Evolutionary conservation across 2,888 invertebrate genomes (phyloP).

Genomic region (Caenorhabditis uteleia): DNA sequence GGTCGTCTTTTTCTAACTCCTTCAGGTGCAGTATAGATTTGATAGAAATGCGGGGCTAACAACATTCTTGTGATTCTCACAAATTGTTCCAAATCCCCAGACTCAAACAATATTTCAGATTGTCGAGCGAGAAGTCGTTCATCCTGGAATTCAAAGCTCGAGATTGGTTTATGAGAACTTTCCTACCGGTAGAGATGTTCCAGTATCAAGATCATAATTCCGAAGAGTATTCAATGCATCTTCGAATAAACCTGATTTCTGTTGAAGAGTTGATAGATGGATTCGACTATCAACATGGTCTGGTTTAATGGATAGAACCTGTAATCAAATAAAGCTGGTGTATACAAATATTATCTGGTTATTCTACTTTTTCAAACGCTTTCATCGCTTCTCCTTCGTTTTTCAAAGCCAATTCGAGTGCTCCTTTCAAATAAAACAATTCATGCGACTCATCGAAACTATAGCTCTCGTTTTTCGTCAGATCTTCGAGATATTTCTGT

Average conservation of each 20-base stretch:
- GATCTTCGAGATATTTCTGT: conserved; percentile 14
- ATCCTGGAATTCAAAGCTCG: too few relatives aligned
- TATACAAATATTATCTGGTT: conserved; percentile 22
- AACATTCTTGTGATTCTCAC: conserved; percentile 55
- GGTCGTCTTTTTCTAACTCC: conserved; percentile 31
- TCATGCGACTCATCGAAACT: conserved; percentile 8
- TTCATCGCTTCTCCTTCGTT: conserved; percentile 46
- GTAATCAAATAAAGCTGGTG: background rate
- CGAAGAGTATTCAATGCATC: conserved; percentile 60
- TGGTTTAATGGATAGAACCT: conserved; percentile 45
- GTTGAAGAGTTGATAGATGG: conserved; percentile 59
- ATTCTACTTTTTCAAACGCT: conserved; percentile 50
- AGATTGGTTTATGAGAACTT: conserved; percentile 7
- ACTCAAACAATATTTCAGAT: conserved; percentile 61
- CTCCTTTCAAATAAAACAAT: conserved; percentile 31
- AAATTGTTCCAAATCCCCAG: conserved; percentile 53
- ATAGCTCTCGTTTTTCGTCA: conserved; percentile 2
- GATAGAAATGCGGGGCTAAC: conserved; percentile 65
- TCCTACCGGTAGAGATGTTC: conserved; percentile 56
- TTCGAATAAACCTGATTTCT: conserved; percentile 57
- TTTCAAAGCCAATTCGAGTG: conserved; percentile 31
- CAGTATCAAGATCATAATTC: conserved; percentile 61
- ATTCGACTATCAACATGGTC: conserved; percentile 64
- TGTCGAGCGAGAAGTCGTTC: conserved; percentile 64
- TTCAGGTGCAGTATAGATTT: conserved; percentile 34